phyloP scores from a whole-genome alignment of 2,888 invertebrate genomes.

The Scaptomyza flava region DNA sequence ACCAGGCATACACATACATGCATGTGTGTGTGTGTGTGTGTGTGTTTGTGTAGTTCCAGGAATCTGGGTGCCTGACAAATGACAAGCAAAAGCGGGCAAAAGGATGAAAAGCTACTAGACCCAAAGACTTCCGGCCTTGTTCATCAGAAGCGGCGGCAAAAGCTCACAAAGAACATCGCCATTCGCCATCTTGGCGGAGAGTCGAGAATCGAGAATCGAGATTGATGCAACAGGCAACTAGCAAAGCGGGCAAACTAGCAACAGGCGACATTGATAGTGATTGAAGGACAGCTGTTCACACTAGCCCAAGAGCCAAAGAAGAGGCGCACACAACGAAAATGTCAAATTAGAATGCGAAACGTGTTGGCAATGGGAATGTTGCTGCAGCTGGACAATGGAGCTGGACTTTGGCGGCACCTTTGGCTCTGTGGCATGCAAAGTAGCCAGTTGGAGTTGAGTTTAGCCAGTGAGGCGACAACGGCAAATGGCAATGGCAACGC shows the following conservation, averaged over 20 bases:
- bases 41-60: slow-evolving; percentile 53
- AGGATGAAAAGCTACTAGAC: slow-evolving; percentile 41
- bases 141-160: slow-evolving; percentile 68
- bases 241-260: slow-evolving; percentile 47
- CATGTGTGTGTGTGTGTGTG: slow-evolving; percentile 13
- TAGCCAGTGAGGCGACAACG: slow-evolving; percentile 51
- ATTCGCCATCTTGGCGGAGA: slow-evolving; percentile 64
- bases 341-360: slow-evolving; percentile 83
- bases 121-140: slow-evolving; percentile 75
- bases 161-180: slow-evolving; percentile 53
- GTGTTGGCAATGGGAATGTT: slow-evolving; percentile 72
- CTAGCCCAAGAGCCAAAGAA: slow-evolving; percentile 42
- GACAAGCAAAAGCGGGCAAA: slow-evolving; percentile 56
- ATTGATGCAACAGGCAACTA: slow-evolving; percentile 66
- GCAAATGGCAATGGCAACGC: slow-evolving; percentile 31
- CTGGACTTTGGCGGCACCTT: slow-evolving; percentile 74
- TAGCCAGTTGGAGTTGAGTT: slow-evolving; percentile 41
- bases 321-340: slow-evolving; percentile 53
- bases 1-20: slow-evolving; percentile 12
- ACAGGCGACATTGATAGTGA: slow-evolving; percentile 74
- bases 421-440: slow-evolving; percentile 74
- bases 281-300: slow-evolving; percentile 82
- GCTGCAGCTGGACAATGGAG: slow-evolving; percentile 66
- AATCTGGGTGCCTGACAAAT: slow-evolving; percentile 69
- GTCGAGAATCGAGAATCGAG: slow-evolving; percentile 42